Evolutionary conservation across 1,140 invertebrate genomes (phyloP).

Genomic region (Hyles vespertilio): DNA sequence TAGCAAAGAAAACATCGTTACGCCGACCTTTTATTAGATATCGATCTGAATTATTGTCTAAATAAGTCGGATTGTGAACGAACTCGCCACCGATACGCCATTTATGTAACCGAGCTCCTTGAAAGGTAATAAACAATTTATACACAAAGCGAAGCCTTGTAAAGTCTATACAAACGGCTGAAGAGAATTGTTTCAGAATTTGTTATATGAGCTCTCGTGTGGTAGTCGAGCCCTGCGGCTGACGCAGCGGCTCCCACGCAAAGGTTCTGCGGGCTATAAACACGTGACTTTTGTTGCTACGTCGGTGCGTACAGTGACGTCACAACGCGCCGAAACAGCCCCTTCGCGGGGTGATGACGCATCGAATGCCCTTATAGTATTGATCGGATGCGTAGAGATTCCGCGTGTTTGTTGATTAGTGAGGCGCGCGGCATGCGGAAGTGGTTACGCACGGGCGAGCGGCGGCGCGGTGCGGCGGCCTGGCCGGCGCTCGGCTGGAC

Average conservation of each 20-base stretch:
- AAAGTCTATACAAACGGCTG: constrained; percentile 19
- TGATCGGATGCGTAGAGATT: constrained; percentile 22
- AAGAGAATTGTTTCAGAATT: constrained; percentile 24
- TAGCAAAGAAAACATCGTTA: not conserved
- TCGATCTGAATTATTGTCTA: constrained; percentile 1
- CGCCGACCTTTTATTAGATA: too few species aligned
- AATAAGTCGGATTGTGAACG: not conserved
- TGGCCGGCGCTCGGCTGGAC: constrained; percentile 27
- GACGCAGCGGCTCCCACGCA: constrained; percentile 28
- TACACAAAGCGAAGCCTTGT: constrained; percentile 18
- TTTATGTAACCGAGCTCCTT: constrained; percentile 11
- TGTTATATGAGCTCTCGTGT: constrained; percentile 23
- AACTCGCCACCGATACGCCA: not conserved
- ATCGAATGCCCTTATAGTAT: constrained; percentile 20
- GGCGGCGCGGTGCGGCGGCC: constrained; percentile 34
- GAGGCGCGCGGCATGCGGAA: constrained; percentile 48
- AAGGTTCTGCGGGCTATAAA: constrained; percentile 15
- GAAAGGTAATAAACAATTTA: constrained; percentile 14
- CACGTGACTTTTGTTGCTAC: constrained; percentile 27
- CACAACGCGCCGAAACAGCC: constrained; percentile 22
- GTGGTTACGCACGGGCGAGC: constrained; percentile 46
- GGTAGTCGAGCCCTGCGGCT: constrained; percentile 23
- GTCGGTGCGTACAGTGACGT: constrained; percentile 39
- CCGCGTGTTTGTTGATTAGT: constrained; percentile 11
- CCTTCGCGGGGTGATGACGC: constrained; percentile 20